Percentiles rank a stretch among this genome's conserved stretches.
phyloP scores from a whole-genome alignment of 2,888 invertebrate species.

The Venustoraphidia nigricollis region DNA sequence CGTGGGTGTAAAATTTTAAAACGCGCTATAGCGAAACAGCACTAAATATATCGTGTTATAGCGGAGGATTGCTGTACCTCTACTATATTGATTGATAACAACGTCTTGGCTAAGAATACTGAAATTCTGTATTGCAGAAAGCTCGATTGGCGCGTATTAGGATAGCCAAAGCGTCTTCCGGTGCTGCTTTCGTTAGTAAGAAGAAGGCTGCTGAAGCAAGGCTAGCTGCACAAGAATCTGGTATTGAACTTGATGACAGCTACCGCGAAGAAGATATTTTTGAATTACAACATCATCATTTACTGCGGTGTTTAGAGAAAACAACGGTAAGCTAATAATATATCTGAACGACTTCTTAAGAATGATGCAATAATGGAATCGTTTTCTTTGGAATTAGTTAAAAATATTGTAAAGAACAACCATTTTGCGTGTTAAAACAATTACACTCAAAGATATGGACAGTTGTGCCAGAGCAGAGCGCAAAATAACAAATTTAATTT shows the following conservation, averaged over 20 bases:
- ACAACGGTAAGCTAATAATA: slow-evolving; percentile 62
- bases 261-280: slow-evolving; percentile 92
- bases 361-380: no score
- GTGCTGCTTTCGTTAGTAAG: slow-evolving; percentile 95
- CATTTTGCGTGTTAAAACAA: no score
- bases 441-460: no score
- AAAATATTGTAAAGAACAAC: no score
- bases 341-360: neutral
- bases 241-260: slow-evolving; percentile 79
- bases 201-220: slow-evolving; percentile 97
- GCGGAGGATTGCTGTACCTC: no score
- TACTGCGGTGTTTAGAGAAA: slow-evolving; percentile 91
- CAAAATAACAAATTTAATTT: no score
- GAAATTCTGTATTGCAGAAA: slow-evolving; percentile 59
- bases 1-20: no score
- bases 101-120: neutral
- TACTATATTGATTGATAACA: no score
- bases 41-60: no score
- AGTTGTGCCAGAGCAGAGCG: no score
- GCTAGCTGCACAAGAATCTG: slow-evolving; percentile 83
- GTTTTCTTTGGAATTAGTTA: no score
- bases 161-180: slow-evolving; percentile 97
- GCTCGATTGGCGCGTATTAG: slow-evolving; percentile 94
- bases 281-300: slow-evolving; percentile 96
- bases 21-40: no score